Base-by-base conservation (phyloP, 2,888 invertebrate species). In the Ischnus inquisitorius region DNA sequence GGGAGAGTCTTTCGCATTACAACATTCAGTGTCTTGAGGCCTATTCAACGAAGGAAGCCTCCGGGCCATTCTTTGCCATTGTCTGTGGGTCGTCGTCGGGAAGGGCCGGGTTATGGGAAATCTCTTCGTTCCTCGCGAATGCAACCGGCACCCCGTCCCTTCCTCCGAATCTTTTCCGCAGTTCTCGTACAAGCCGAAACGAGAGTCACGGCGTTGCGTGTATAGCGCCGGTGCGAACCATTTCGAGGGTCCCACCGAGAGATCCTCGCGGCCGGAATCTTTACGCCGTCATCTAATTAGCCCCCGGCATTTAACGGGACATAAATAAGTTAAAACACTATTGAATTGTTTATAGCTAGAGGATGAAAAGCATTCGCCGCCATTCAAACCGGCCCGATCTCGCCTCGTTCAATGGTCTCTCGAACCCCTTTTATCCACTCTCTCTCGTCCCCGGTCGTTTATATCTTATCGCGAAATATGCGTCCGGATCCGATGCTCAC, bases 21-120 rank as follows among this genome's bases (percentile, higher is more conserved):
- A 90, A 90, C 90, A 89, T 90, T 91, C 91, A 90, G 90, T 92
- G 92, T 92, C 92, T 93, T 89, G 90, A 91, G 92, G 92, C 92
- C 92, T 92, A 92, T 92, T 92, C 92, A 92, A 85, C 85, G 78
- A 67, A 82, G 65, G 71, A 84, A 80, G 80, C 89, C 91, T 91
- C 90, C 84, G 81, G 91, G 91, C 90, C 87, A 92, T 92, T 92
- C 91, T 92, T 92, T 88, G 88, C 90, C 88, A 92, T 92, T 92
- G 92, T 92, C 92, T 92, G 90, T 88, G 90, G 88, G 69, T 68
- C 60, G 74, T 72, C 86, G 87, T n/a, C n/a, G n/a, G n/a, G n/a
- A n/a, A n/a, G 62, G 88, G 88, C 87, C 89, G 34, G 90, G 90
- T 92, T 91, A 92, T 90, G 90, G 90, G 89, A 89, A 88, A 81